Evolutionary conservation across 2,797 vertebrate genomes (phyloP).

Genomic region (Rhabdophis nuchalis): DNA sequence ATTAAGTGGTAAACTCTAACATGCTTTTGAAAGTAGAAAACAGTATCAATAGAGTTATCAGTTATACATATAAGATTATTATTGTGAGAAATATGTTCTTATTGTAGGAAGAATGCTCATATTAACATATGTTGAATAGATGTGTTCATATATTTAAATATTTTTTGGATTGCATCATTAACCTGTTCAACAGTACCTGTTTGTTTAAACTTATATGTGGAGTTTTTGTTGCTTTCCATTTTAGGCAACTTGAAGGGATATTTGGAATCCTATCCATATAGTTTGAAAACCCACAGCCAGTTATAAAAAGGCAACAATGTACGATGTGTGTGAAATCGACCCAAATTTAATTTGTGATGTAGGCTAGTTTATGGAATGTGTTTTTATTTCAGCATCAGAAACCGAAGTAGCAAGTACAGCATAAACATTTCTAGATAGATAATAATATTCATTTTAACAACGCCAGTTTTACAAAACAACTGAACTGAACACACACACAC

Average conservation of each 20-base stretch:
- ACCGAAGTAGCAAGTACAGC: background rate
- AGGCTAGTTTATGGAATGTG: background rate
- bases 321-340: background rate
- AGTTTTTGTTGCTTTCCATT: background rate
- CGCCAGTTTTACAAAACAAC: background rate
- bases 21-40: background rate
- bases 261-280: background rate
- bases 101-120: background rate
- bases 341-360: background rate
- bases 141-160: background rate
- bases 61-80: background rate
- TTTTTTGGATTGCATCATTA: background rate
- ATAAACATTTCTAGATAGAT: constrained; percentile 28
- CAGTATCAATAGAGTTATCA: background rate
- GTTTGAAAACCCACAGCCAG: background rate
- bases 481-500: background rate
- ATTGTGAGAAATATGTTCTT: background rate
- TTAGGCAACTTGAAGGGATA: background rate
- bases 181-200: background rate
- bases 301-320: background rate
- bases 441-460: background rate
- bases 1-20: background rate
- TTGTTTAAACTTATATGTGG: background rate
- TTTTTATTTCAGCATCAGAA: background rate
- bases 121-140: background rate